Conservation (phyloP, 2,797 vertebrate genomes). For the Euphonia xanthogaster region DNA sequence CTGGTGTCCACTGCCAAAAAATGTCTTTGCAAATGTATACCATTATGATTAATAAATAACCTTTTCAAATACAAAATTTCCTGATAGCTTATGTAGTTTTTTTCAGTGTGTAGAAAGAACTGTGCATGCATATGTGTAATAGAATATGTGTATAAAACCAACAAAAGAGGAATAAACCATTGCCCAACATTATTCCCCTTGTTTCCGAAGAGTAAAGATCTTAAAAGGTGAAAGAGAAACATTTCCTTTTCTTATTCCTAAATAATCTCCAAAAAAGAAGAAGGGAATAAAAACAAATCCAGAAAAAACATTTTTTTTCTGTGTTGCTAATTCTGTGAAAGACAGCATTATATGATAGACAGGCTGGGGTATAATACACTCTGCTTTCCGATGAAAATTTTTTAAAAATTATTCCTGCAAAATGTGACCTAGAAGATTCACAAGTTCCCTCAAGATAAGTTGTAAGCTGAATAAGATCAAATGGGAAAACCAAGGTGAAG, state of each 20-base stretch:
- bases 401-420: background rate
- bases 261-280: background rate
- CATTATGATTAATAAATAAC: background rate
- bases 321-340: background rate
- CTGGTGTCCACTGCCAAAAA: background rate
- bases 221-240: background rate
- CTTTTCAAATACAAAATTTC: background rate
- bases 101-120: background rate
- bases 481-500: background rate
- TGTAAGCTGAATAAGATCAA: background rate
- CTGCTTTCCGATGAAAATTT: background rate
- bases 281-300: background rate
- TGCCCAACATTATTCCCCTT: background rate
- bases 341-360: background rate
- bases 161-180: background rate
- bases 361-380: background rate
- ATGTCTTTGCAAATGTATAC: background rate
- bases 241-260: background rate
- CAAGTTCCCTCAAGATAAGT: background rate
- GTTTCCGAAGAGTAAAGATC: background rate
- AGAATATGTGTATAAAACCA: background rate
- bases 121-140: accelerated
- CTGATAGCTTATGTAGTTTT: background rate
- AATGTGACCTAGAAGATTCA: background rate
- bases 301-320: background rate